Percentiles rank a stretch among this genome's conserved stretches.
Conservation (phyloP, 1,140 invertebrate species). For the Scaptomyza pallida region DNA sequence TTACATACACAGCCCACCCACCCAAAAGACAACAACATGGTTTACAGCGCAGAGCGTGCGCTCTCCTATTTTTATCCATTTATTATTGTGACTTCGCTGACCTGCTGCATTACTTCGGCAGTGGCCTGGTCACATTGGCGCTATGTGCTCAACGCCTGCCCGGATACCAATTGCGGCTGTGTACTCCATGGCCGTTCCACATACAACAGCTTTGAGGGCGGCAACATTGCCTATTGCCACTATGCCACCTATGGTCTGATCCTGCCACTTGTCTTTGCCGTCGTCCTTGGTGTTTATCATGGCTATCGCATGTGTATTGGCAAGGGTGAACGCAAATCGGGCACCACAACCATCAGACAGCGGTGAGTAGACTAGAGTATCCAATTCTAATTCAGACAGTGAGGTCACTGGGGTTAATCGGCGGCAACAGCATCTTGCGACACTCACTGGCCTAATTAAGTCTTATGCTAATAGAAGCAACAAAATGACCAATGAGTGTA, state of each 20-base stretch:
- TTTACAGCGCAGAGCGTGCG: conserved; percentile 84
- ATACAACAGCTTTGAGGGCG: conserved; percentile 87
- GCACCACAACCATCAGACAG: conserved; percentile 85
- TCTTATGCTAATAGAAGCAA: conserved; percentile 64
- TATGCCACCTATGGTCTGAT: conserved; percentile 87
- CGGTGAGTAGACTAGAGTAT: conserved; percentile 84
- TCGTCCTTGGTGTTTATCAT: conserved; percentile 87
- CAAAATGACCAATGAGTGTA: conserved; percentile 26
- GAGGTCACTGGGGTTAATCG: conserved; percentile 72
- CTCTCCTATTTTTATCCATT: conserved; percentile 85
- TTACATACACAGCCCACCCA: conserved; percentile 14
- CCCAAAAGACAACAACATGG: conserved; percentile 48
- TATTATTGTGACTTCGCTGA: conserved; percentile 84
- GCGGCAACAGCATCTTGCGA: conserved; percentile 26
- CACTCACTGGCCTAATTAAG: conserved; percentile 54
- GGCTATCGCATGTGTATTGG: conserved; percentile 88
- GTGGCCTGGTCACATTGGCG: conserved; percentile 88
- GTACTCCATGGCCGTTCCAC: conserved; percentile 87
- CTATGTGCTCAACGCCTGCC: conserved; percentile 87
- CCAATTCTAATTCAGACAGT: conserved; percentile 40
- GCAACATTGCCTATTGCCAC: conserved; percentile 87
- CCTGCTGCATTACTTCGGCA: conserved; percentile 86
- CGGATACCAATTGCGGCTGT: conserved; percentile 87
- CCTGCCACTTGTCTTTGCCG: conserved; percentile 85
- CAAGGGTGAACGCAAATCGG: conserved; percentile 85